Percentiles rank a stretch among this genome's conserved stretches.
phyloP scores from a whole-genome alignment of 1,140 invertebrate genomes.

The Asbolus verrucosus region DNA sequence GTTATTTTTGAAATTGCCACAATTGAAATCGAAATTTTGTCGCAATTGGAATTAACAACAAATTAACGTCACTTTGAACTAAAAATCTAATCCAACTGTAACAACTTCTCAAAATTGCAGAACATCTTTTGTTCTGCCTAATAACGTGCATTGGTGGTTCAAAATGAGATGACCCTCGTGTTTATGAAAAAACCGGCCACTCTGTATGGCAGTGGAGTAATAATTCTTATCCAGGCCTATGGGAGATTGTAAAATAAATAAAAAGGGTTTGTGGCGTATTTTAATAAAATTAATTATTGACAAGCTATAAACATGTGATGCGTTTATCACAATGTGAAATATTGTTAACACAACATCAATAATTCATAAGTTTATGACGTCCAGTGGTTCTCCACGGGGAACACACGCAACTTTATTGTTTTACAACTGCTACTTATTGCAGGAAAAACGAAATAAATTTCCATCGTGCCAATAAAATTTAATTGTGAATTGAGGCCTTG shows the following conservation, averaged over 20 bases:
- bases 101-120: too few relatives aligned
- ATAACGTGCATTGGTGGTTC: too few relatives aligned
- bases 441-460: neutral
- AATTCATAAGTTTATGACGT: neutral
- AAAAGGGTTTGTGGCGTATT: neutral
- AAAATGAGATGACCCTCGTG: too few relatives aligned
- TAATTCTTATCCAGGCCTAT: neutral
- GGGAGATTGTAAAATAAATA: neutral
- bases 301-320: neutral
- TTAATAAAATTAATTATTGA: neutral
- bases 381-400: neutral
- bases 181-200: neutral
- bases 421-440: slow-evolving; percentile 5
- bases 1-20: too few relatives aligned
- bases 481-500: neutral
- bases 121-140: too few relatives aligned
- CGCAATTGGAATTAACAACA: too few relatives aligned
- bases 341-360: neutral
- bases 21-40: too few relatives aligned
- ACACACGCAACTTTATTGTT: slow-evolving; percentile 8
- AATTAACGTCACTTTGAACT: too few relatives aligned
- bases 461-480: too few relatives aligned
- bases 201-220: neutral
- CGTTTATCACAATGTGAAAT: neutral
- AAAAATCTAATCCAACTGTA: too few relatives aligned